Evolutionary conservation across 2,113 vertebrate genomes (phyloP), one percentile per base, ranked within the genome.

Genomic region (Haemorhous mexicanus): DNA sequence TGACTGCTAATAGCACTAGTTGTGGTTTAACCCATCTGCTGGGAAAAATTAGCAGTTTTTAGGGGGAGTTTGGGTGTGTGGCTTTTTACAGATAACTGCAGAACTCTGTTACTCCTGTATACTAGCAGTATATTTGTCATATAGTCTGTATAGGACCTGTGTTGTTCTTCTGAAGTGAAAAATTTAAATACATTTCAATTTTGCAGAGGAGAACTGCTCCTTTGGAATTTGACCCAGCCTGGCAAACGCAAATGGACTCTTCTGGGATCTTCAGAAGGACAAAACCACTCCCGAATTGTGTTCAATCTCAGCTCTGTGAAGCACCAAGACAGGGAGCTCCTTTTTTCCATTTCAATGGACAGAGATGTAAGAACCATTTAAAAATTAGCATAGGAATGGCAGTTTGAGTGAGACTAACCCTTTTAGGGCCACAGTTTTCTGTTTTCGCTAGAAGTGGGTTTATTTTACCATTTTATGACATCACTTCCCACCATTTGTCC

Each of bases 301-400:
- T 99, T 99, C 97, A 99, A 99, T 90, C 95, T 98, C 90, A 98
- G 98, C 82, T 98, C 98, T 1, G 79, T 99, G 64, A 93, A 93
- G 19, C 94, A 91, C 12, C 97, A 98, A 49, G 98, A 96, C 89
- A 96, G 74, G 37, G 98, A 98, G 80, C 97, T 99, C 44, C 98
- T 99, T 49, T 87, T 99, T 94, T 99, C 99, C 96, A 99, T 98
- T 24, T 99, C 99, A 67, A 99, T 99, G 99, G 99, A 99, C 96
- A 97, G 99, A 97, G 98, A 99, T 92, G 99, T 99, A 97, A 97
- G 98, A 89, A 50, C 56, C 27, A 11, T 64, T 67, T 70, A 8
- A 46, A 79, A 87, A 91, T 70, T 69, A 67, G 16, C 66, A 44
- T 69, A 20, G 55, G 53, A 84, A 56, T 59, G 39, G 27, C 21